Base-by-base conservation (phyloP, 92 coral and sea anemone species). In the Epizoanthus ramosus region DNA sequence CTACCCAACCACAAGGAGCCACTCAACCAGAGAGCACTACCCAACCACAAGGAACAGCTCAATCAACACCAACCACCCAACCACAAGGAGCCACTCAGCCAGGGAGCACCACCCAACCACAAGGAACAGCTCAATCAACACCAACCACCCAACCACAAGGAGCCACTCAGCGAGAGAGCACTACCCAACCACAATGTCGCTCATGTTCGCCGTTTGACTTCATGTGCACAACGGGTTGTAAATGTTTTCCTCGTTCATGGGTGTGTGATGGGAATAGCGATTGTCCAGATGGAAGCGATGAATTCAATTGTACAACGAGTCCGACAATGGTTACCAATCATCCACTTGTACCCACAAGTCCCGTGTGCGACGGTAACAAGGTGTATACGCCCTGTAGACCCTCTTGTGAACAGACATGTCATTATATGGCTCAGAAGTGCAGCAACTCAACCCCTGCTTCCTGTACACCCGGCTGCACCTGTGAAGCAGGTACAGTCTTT, bases 401-500 rank as follows among this genome's bases (percentile, higher is more conserved):
- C 39, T 23, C 23, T 14, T 93, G 97, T 74, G 94, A 91, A 53
- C 85, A 85, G 10, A 86, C 91, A 13, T 93, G 97, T 61, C 97
- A 93, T 25, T 88, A 89, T 56, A 93, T 93, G 88, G 91, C 91
- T 79, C 70, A 71, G 39, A 84, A 86, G 9, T 93, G 97, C 67
- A 35, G 82, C 16, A 18, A 22, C 23, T 52, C 87, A 2, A 59
- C 83, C 43, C 24, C 87, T 25, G 28, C 10, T 18, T 25, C 54
- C 63, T 93, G 97, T 71, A 15, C 35, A 31, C 91, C 92, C 25
- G 95, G 97, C 35, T 93, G 97, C 75, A 79, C 85, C 66, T 93
- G 97, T 73, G 89, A 92, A 52, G 84, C 25, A 59, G 93, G 86
- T 5, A 86, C 89, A 5, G 91, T 93, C 60, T 93, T 93, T 73